Evolutionary conservation across 92 coral and sea anemone genomes (phyloP).

Genomic region (Pocillopora grandis): DNA sequence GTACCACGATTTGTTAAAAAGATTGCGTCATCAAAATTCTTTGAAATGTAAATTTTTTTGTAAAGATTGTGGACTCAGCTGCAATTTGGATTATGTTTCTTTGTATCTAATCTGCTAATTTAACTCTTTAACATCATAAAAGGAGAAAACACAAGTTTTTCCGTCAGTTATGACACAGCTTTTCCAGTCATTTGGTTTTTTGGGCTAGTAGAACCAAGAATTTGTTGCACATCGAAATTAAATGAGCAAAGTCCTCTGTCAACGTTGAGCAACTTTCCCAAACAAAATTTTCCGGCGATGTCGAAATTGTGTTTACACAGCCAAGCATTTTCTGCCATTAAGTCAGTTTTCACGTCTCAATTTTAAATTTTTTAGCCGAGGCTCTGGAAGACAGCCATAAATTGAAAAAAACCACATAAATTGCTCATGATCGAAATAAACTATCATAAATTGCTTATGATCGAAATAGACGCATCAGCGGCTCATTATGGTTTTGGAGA

Average conservation of each 20-base stretch:
- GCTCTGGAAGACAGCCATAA: neutral
- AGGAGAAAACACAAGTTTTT: neutral
- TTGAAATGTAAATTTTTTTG: neutral
- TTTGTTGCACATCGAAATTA: neutral
- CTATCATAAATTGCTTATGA: neutral
- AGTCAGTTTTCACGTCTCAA: constrained; percentile 10
- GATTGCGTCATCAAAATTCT: too few species aligned
- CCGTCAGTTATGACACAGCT: neutral
- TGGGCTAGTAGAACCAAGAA: neutral
- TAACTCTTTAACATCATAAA: neutral
- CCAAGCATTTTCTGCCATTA: neutral
- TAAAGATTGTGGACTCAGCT: neutral
- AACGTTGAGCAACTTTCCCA: neutral
- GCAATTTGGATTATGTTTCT: neutral
- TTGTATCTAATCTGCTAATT: neutral
- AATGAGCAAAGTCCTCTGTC: neutral
- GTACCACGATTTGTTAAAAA: too few species aligned
- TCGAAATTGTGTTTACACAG: constrained; percentile 1
- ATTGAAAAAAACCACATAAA: neutral
- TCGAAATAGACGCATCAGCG: too few species aligned
- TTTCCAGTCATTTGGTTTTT: too few species aligned
- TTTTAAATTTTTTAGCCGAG: neutral
- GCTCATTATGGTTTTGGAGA: neutral
- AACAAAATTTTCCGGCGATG: neutral
- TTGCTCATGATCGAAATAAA: neutral